Conservation (phyloP, 2,113 vertebrate genomes). For the Caranx ignobilis region DNA sequence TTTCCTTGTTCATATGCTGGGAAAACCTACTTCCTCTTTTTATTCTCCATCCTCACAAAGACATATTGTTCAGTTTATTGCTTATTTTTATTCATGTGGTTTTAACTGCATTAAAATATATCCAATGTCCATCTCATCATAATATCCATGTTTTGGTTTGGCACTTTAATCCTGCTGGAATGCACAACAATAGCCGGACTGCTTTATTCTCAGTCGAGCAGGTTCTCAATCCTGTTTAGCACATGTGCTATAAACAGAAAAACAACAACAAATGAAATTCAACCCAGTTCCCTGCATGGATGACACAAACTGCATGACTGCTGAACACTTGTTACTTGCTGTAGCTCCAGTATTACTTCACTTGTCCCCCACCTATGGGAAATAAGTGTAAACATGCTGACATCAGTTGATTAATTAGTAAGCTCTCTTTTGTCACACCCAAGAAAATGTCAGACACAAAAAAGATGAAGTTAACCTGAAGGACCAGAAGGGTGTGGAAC, state of each 20-base stretch:
- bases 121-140: no score
- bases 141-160: background rate
- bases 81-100: background rate
- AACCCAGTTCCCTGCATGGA: background rate
- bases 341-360: background rate
- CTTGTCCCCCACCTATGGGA: no score
- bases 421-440: slow-evolving; percentile 21
- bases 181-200: background rate
- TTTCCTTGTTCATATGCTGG: background rate
- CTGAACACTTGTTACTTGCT: background rate
- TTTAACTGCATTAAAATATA: background rate
- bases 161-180: background rate
- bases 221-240: slow-evolving; percentile 55
- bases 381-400: background rate
- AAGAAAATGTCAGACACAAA: background rate
- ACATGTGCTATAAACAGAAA: slow-evolving; percentile 7
- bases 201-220: slow-evolving; percentile 41
- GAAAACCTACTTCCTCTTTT: background rate
- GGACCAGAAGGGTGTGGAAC: slow-evolving; percentile 40
- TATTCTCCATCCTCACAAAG: background rate
- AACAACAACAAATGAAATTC: background rate
- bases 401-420: background rate
- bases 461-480: slow-evolving; percentile 4
- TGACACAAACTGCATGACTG: background rate
- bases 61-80: background rate